phyloP scores from a whole-genome alignment of 2,797 vertebrate species.

The Astyanax mexicanus region DNA sequence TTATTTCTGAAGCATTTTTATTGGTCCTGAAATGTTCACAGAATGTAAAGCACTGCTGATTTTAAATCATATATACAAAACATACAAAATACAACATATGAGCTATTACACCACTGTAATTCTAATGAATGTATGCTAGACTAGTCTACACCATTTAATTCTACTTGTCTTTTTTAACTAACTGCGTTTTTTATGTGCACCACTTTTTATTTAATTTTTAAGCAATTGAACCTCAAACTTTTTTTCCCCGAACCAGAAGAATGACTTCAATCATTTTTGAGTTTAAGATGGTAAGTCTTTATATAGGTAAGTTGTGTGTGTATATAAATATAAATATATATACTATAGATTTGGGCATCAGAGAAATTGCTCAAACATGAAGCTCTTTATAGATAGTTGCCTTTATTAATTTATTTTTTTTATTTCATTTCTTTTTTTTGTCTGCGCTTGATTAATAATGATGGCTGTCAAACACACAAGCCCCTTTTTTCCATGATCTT shows the following conservation, averaged over 20 bases:
- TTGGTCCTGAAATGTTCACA: too few relatives aligned
- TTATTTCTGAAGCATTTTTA: too few relatives aligned
- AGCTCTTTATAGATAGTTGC: conserved; percentile 12
- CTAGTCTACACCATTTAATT: conserved; percentile 10
- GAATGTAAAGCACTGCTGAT: too few relatives aligned
- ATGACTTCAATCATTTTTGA: conserved; percentile 47
- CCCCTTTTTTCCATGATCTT: conserved; percentile 39
- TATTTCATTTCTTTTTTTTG: too few relatives aligned
- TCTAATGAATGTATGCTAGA: conserved; percentile 6
- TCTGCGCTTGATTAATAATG: conserved; percentile 21
- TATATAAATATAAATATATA: too few relatives aligned
- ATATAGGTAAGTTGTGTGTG: conserved; percentile 50
- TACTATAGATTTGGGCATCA: conserved; percentile 13
- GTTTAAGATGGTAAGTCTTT: conserved; percentile 53
- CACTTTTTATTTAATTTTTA: conserved; percentile 16
- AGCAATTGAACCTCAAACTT: conserved; percentile 29
- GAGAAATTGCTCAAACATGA: not conserved
- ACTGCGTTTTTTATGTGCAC: conserved; percentile 23
- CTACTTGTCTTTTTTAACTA: not conserved
- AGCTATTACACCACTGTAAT: too few relatives aligned
- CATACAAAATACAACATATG: too few relatives aligned
- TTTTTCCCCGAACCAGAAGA: conserved; percentile 49
- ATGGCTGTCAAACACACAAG: conserved; percentile 51
- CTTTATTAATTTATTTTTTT: too few relatives aligned
- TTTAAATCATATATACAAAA: too few relatives aligned